phyloP scores from a whole-genome alignment of 2,888 invertebrate genomes.

The Eupsilia transversa region DNA sequence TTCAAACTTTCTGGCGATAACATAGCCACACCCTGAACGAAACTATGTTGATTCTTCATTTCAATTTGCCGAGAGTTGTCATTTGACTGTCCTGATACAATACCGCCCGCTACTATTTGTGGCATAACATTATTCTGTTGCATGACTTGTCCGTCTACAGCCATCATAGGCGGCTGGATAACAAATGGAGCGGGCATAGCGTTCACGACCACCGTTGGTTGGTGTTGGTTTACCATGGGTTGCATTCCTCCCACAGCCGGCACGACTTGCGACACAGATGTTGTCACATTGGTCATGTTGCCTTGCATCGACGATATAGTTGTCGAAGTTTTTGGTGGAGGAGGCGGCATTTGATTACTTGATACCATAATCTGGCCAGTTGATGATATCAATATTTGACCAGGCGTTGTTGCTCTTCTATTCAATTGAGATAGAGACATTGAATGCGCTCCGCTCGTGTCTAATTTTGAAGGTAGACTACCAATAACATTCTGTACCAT shows the following conservation, averaged over 20 bases:
- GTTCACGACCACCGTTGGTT: slow-evolving; percentile 95
- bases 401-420: slow-evolving; percentile 85
- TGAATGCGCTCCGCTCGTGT: slow-evolving; percentile 85
- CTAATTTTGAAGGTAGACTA: slow-evolving; percentile 90
- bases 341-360: slow-evolving; percentile 92
- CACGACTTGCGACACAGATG: slow-evolving; percentile 92
- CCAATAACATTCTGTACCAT: slow-evolving; percentile 95
- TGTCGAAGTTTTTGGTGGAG: slow-evolving; percentile 90
- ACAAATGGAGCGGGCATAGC: slow-evolving; percentile 94
- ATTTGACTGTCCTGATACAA: slow-evolving; percentile 90
- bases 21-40: slow-evolving; percentile 86
- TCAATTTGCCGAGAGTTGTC: slow-evolving; percentile 90
- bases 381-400: slow-evolving; percentile 94
- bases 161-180: slow-evolving; percentile 94
- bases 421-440: slow-evolving; percentile 75
- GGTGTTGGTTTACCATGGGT: slow-evolving; percentile 93
- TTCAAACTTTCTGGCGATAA: slow-evolving; percentile 93
- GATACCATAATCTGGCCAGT: slow-evolving; percentile 94
- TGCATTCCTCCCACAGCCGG: slow-evolving; percentile 92
- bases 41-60: slow-evolving; percentile 86
- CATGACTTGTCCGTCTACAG: slow-evolving; percentile 93
- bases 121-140: slow-evolving; percentile 93
- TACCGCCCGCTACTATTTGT: slow-evolving; percentile 92
- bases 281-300: slow-evolving; percentile 92
- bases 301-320: slow-evolving; percentile 91